Evolutionary conservation across 2,888 invertebrate genomes (phyloP).

Genomic region (Eudemis profundana): DNA sequence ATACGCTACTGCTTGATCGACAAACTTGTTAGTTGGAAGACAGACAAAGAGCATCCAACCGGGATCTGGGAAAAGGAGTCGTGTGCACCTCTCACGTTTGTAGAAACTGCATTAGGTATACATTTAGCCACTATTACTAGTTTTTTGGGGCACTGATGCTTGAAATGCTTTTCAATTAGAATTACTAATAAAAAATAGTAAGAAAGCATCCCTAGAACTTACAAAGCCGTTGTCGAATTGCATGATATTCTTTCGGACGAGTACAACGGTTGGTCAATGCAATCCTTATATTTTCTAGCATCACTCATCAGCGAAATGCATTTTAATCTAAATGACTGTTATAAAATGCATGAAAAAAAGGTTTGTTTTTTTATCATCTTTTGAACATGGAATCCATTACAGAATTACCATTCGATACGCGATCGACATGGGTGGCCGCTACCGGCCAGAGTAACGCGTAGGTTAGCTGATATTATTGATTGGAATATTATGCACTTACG

Average conservation of each 20-base stretch:
- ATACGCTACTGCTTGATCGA: not conserved
- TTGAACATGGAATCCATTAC: slow-evolving; percentile 36
- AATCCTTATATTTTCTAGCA: not conserved
- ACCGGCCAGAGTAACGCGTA: slow-evolving; percentile 37
- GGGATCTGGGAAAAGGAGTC: not conserved
- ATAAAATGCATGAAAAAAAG: not conserved
- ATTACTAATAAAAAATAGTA: too few species aligned
- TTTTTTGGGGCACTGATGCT: too few species aligned
- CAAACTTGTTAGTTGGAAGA: not conserved
- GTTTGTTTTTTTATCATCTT: slow-evolving; percentile 2
- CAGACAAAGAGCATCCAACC: not conserved
- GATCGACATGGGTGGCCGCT: slow-evolving; percentile 43
- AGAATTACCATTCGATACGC: slow-evolving; percentile 37
- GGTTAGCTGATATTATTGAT: slow-evolving; percentile 36
- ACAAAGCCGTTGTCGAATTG: too few species aligned
- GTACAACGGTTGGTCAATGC: too few species aligned
- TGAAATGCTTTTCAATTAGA: too few species aligned
- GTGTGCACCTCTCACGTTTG: too few species aligned
- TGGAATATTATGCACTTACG: slow-evolving; percentile 39
- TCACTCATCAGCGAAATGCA: not conserved
- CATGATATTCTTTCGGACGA: too few species aligned
- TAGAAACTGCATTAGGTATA: too few species aligned
- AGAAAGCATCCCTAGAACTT: too few species aligned
- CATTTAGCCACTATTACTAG: too few species aligned
- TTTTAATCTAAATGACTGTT: slow-evolving; percentile 4